Conservation (phyloP, 2,797 vertebrate genomes). For the Tenualosa thibaudeaui region DNA sequence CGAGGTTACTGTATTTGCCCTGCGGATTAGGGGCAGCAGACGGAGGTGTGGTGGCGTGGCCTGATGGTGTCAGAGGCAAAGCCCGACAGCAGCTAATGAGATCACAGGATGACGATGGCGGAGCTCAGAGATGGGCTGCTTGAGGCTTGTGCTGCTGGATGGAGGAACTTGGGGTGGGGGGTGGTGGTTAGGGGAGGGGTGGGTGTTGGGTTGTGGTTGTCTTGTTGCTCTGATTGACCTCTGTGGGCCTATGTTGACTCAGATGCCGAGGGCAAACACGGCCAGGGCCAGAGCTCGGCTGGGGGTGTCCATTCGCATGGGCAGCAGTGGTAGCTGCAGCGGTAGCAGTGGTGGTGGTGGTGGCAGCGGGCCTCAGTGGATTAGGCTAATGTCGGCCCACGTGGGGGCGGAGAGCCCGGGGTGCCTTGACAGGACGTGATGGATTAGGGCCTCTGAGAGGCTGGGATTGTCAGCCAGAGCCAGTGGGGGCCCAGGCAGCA, state of each 20-base stretch:
- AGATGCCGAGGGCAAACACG: constrained; percentile 81
- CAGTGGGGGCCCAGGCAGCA: constrained; percentile 50
- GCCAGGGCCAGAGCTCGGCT: constrained; percentile 59
- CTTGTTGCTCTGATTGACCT: constrained; percentile 58
- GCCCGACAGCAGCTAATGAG: neutral
- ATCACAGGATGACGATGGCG: neutral
- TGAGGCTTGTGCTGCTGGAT: neutral
- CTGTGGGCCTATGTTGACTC: constrained; percentile 78
- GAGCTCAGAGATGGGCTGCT: neutral
- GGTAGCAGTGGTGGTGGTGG: neutral
- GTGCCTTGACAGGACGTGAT: constrained; percentile 79
- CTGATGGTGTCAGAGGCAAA: neutral
- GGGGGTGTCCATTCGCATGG: constrained; percentile 73
- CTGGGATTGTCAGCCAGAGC: constrained; percentile 64
- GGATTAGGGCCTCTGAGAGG: constrained; percentile 76
- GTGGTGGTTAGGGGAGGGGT: neutral
- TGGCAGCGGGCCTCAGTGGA: constrained; percentile 64
- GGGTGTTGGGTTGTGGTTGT: constrained; percentile 28
- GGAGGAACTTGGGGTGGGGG: neutral
- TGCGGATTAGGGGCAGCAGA: neutral
- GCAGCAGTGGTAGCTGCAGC: constrained; percentile 10
- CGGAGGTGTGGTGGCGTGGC: neutral
- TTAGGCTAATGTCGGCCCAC: constrained; percentile 80
- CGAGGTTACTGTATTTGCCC: neutral
- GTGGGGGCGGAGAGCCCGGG: constrained; percentile 64